Evolutionary conservation across 2,888 invertebrate species (phyloP).

Genomic region (Drosophila aldrichi): DNA sequence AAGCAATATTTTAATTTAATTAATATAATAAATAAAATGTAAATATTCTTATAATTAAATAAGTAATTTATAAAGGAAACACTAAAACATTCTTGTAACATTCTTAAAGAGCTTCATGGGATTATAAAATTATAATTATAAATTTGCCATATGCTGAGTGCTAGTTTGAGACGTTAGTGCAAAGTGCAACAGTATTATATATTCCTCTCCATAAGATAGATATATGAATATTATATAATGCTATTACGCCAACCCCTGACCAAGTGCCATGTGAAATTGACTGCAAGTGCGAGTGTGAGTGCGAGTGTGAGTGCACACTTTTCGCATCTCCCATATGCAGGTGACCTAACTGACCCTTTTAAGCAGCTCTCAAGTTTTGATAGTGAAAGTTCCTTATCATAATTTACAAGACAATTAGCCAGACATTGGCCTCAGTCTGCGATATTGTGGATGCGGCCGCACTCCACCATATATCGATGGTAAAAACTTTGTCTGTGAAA

Average conservation of each 20-base stretch:
- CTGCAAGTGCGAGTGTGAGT: neutral
- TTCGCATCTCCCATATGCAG: constrained; percentile 39
- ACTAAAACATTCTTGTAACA: neutral
- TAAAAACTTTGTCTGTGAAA: constrained; percentile 70
- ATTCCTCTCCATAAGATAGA: neutral
- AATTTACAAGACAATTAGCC: constrained; percentile 81
- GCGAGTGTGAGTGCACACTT: constrained; percentile 7
- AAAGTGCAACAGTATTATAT: constrained; percentile 5
- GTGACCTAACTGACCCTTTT: constrained; percentile 68
- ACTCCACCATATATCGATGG: constrained; percentile 66
- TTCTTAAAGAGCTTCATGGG: neutral
- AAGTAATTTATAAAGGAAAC: neutral
- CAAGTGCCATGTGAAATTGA: constrained; percentile 1
- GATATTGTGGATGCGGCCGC: constrained; percentile 14
- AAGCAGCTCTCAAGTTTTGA: constrained; percentile 36
- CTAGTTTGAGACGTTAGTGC: neutral
- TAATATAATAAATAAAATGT: too few species aligned
- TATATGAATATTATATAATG: constrained; percentile 14
- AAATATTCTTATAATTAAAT: neutral
- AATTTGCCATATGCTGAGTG: neutral
- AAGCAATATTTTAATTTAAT: too few species aligned
- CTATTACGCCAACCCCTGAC: constrained; percentile 28
- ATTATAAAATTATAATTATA: neutral
- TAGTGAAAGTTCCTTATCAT: constrained; percentile 75
- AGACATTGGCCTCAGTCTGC: constrained; percentile 41